These are phyloP conservation scores for Catocala sponsa DNA, from an alignment of 2,888 invertebrate genomes.

Conservation along the genomic window DNA sequence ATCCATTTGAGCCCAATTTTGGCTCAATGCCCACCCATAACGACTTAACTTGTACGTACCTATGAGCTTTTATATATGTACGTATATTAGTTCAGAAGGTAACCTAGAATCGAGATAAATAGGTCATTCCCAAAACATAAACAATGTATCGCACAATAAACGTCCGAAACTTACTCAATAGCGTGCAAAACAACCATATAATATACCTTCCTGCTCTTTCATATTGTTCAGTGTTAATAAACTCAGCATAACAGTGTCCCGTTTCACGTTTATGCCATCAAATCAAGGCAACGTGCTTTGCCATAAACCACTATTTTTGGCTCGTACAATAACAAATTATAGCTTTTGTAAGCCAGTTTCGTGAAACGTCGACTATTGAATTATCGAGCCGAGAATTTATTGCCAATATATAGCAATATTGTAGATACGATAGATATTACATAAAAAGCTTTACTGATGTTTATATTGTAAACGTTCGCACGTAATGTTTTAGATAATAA, in stretches of 20 bases:
- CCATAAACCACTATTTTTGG: slow-evolving; percentile 45
- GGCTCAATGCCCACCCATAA: too few species aligned
- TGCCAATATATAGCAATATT: neutral
- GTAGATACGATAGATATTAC: neutral
- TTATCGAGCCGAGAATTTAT: slow-evolving; percentile 5
- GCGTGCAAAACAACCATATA: neutral
- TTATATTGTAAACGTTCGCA: too few species aligned
- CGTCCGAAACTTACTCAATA: neutral
- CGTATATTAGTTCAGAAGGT: neutral
- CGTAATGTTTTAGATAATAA: slow-evolving; percentile 20
- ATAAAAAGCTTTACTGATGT: too few species aligned
- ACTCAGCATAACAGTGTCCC: slow-evolving; percentile 11
- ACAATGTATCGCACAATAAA: neutral
- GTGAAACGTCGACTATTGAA: slow-evolving; percentile 6
- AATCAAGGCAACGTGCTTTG: slow-evolving; percentile 38
- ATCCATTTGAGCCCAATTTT: too few species aligned
- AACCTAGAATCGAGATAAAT: neutral
- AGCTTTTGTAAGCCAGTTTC: slow-evolving; percentile 21
- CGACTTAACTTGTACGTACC: too few species aligned
- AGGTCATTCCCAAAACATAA: neutral
- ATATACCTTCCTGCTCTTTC: slow-evolving; percentile 11
- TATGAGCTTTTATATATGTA: too few species aligned
- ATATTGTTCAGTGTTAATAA: slow-evolving; percentile 13
- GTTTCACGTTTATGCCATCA: slow-evolving; percentile 15
- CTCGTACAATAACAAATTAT: slow-evolving; percentile 34